These are phyloP conservation scores for Fissipunctia ypsillon DNA, from an alignment of 2,888 invertebrate genomes.

Conservation along the genomic window DNA sequence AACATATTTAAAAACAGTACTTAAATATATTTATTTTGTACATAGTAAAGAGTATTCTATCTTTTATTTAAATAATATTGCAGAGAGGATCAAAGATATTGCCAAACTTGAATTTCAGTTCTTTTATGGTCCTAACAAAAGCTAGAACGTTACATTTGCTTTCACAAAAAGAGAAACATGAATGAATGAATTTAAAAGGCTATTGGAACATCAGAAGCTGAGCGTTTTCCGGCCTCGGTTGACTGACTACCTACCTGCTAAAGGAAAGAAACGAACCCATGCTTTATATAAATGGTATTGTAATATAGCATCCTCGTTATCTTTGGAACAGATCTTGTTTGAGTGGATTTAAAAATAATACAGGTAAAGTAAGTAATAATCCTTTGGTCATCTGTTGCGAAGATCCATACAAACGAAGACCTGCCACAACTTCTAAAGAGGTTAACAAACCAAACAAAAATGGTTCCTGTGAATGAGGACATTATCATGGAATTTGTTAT, in stretches of 20 bases:
- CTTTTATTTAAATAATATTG: slow-evolving; percentile 6
- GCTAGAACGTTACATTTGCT: slow-evolving; percentile 69
- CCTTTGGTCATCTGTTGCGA: slow-evolving; percentile 26
- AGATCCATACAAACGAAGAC: slow-evolving; percentile 32
- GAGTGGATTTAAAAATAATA: slow-evolving; percentile 41
- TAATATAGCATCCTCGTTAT: slow-evolving; percentile 39
- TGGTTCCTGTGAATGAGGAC: slow-evolving; percentile 30
- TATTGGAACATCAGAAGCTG: slow-evolving; percentile 77
- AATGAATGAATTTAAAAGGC: slow-evolving; percentile 75
- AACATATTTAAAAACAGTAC: slow-evolving; percentile 16
- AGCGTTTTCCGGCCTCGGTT: slow-evolving; percentile 82
- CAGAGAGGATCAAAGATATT: slow-evolving; percentile 1
- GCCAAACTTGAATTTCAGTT: slow-evolving; percentile 21
- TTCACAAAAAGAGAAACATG: slow-evolving; percentile 72
- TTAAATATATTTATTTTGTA: too few relatives aligned
- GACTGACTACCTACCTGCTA: slow-evolving; percentile 87
- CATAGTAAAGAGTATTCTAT: too few relatives aligned
- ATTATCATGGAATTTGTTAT: slow-evolving; percentile 25
- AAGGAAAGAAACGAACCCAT: slow-evolving; percentile 76
- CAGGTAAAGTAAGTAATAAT: slow-evolving; percentile 32
- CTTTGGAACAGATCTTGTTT: slow-evolving; percentile 53
- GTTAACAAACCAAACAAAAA: slow-evolving; percentile 27
- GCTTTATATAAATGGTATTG: slow-evolving; percentile 64
- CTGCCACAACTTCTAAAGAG: slow-evolving; percentile 4
- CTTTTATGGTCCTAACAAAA: slow-evolving; percentile 63